Evolutionary conservation across 2,797 vertebrate genomes (phyloP).

Genomic region (Diglossa cyanea): DNA sequence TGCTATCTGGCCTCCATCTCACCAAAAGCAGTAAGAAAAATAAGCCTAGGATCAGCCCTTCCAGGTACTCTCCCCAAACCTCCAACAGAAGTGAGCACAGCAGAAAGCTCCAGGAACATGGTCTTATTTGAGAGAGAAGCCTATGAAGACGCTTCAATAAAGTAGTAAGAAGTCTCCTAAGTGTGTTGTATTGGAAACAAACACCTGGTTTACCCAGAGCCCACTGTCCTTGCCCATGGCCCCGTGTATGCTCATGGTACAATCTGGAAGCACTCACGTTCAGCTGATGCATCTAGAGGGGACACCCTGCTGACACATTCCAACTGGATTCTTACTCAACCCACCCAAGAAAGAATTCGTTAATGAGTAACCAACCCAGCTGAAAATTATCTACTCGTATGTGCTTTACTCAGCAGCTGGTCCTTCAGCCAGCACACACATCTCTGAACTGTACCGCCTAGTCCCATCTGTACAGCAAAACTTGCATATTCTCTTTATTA

Average conservation of each 20-base stretch:
- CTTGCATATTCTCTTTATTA: background rate
- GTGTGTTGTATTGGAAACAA: background rate
- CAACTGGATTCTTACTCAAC: background rate
- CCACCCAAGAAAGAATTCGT: background rate
- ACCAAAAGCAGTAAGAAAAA: background rate
- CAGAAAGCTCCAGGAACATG: background rate
- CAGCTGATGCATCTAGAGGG: background rate
- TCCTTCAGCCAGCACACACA: background rate
- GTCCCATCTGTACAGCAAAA: background rate
- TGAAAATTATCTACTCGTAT: background rate
- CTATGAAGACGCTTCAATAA: background rate
- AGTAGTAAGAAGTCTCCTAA: background rate
- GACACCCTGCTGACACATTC: background rate
- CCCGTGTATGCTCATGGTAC: background rate
- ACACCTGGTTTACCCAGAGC: background rate
- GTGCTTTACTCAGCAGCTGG: background rate
- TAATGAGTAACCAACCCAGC: background rate
- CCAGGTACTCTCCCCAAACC: background rate
- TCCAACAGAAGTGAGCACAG: background rate
- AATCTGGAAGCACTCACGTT: background rate
- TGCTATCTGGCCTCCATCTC: conserved; percentile 26
- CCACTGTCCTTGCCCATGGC: background rate
- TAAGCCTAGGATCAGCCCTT: background rate
- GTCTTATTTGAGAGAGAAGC: background rate
- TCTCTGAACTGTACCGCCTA: background rate